Conservation (phyloP, 2,888 invertebrate genomes). For the Scrobipalpa atriplicella region DNA sequence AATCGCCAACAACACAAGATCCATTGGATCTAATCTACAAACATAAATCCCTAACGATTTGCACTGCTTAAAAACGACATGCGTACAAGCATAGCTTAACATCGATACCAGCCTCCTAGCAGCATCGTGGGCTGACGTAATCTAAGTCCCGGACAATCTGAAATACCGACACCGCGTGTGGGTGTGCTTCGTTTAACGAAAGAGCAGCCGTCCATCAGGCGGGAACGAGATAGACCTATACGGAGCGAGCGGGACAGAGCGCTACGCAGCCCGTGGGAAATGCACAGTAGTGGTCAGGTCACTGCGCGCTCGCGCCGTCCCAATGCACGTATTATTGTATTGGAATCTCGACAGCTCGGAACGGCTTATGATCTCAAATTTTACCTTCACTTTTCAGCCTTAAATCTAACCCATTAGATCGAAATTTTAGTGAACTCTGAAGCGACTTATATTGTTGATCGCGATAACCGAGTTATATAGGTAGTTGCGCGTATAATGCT, state of each 20-base stretch:
- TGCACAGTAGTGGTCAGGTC: constrained; percentile 84
- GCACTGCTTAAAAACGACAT: constrained; percentile 37
- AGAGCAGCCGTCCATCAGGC: constrained; percentile 80
- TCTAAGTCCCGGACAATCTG: constrained; percentile 79
- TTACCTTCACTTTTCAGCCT: constrained; percentile 35
- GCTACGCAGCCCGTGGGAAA: constrained; percentile 80
- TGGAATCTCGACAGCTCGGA: constrained; percentile 63
- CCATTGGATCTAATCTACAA: constrained; percentile 18
- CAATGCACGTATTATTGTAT: constrained; percentile 82
- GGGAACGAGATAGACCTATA: constrained; percentile 63
- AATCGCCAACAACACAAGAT: neutral
- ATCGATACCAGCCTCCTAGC: constrained; percentile 56
- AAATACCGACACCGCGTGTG: constrained; percentile 81
- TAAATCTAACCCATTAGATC: constrained; percentile 18
- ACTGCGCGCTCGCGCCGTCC: constrained; percentile 81
- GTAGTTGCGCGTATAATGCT: constrained; percentile 75
- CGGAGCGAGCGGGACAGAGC: constrained; percentile 54
- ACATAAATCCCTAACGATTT: constrained; percentile 35
- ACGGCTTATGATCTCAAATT: constrained; percentile 57
- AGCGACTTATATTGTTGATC: constrained; percentile 32
- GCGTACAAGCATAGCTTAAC: constrained; percentile 45
- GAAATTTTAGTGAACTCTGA: neutral
- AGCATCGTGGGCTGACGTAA: constrained; percentile 74
- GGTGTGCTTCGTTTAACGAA: constrained; percentile 82
- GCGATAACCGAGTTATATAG: constrained; percentile 54